Conservation (phyloP, 2,113 vertebrate genomes). For the Myodes glareolus region DNA sequence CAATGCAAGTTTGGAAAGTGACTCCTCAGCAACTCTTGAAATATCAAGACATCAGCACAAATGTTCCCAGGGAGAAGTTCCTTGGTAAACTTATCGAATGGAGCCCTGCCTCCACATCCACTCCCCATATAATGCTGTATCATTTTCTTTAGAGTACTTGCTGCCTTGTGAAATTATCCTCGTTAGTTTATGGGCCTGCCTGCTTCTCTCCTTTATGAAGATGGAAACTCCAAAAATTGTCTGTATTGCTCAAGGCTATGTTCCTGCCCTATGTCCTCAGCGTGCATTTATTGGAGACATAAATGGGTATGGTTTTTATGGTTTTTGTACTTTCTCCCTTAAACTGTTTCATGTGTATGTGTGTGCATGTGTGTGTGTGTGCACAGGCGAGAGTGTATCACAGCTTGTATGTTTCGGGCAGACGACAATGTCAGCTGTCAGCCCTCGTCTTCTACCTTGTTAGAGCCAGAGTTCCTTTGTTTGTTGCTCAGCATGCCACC, state of each 20-base stretch:
- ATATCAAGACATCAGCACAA: neutral
- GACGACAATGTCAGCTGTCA: neutral
- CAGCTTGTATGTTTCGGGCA: neutral
- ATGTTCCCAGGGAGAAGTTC: neutral
- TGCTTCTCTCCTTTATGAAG: neutral
- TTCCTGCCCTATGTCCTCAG: neutral
- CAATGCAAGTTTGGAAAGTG: conserved; percentile 20
- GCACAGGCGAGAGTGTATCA: neutral
- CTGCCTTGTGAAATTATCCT: neutral
- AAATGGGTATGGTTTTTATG: neutral
- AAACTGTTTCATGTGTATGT: neutral
- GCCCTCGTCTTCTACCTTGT: neutral
- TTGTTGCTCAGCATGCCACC: neutral
- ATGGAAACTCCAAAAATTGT: neutral
- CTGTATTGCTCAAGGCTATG: neutral
- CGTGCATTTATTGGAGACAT: neutral
- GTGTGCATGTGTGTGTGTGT: neutral
- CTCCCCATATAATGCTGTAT: neutral
- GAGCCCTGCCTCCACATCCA: neutral
- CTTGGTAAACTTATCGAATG: conserved; percentile 2
- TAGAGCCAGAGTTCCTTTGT: neutral
- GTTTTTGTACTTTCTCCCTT: neutral
- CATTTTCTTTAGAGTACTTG: neutral
- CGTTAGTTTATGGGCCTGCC: neutral
- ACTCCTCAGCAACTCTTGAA: conserved; percentile 42